Conservation (phyloP, 2,797 vertebrate genomes). For the Smutsia temminckii region DNA sequence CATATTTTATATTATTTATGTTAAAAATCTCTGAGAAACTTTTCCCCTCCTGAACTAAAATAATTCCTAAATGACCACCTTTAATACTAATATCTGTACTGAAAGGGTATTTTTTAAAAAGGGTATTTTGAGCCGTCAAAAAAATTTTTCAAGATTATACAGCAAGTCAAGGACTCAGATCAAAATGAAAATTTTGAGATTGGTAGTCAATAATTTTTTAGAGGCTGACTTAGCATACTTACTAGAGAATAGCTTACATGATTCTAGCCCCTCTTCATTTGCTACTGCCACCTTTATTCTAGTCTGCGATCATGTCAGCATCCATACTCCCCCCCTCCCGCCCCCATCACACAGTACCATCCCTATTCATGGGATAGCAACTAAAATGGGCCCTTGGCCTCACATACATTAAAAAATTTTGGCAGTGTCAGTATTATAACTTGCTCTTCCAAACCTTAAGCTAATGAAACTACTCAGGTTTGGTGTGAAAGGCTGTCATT, state of each 20-base stretch:
- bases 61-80: not conserved
- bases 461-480: not conserved
- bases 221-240: not conserved
- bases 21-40: not conserved
- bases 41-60: not conserved
- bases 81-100: not conserved
- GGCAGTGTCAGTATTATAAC: not conserved
- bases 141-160: constrained; percentile 25
- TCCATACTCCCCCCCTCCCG: not conserved
- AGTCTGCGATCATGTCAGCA: not conserved
- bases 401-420: not conserved
- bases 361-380: not conserved
- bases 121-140: not conserved
- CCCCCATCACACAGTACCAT: not conserved
- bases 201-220: not conserved
- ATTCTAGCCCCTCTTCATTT: not conserved
- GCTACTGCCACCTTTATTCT: not conserved
- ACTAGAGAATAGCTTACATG: not conserved
- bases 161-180: not conserved
- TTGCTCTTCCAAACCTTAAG: not conserved
- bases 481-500: not conserved
- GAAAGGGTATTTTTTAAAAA: not conserved
- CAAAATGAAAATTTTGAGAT: not conserved
- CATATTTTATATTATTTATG: not conserved
- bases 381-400: not conserved